A percentile compares a stretch with the other conserved stretches of the same genome.
Evolutionary conservation across 1,140 invertebrate species (phyloP).

Genomic region (Cyclargus thomasi): DNA sequence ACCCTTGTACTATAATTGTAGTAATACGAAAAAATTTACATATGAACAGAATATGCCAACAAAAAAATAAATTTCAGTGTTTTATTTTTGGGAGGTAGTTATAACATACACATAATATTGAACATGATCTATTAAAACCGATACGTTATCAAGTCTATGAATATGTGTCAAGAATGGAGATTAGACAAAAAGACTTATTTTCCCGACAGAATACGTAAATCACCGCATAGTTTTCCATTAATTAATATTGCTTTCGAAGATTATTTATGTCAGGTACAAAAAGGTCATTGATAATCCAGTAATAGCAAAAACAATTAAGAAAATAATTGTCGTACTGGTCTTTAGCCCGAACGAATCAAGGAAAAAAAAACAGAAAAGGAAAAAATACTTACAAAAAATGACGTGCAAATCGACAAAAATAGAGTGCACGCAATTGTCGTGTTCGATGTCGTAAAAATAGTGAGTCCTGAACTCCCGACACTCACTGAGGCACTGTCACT

Average conservation of each 20-base stretch:
- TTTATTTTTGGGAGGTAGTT: background rate
- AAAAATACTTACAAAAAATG: slow-evolving; percentile 47
- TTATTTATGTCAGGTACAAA: background rate
- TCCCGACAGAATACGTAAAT: background rate
- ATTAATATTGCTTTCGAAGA: background rate
- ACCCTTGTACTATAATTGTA: too few relatives aligned
- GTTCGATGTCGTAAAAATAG: slow-evolving; percentile 30
- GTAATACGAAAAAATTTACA: background rate
- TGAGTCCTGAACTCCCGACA: slow-evolving; percentile 46
- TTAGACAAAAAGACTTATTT: background rate
- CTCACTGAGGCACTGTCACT: slow-evolving; percentile 66
- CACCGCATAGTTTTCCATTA: background rate
- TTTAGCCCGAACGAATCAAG: background rate
- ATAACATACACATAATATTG: background rate
- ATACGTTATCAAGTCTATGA: background rate
- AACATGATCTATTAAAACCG: background rate
- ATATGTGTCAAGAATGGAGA: background rate
- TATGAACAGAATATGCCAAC: background rate
- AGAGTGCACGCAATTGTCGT: slow-evolving; percentile 33
- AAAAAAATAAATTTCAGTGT: background rate
- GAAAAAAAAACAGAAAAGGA: background rate
- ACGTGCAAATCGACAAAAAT: slow-evolving; percentile 48
- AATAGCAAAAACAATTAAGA: background rate
- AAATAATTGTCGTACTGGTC: background rate
- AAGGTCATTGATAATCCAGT: background rate